Percentiles rank a stretch among this genome's conserved stretches.
These are phyloP conservation scores for Tauraco hartlaubi DNA, from an alignment of 2,797 vertebrate species.

Conservation along the genomic window DNA sequence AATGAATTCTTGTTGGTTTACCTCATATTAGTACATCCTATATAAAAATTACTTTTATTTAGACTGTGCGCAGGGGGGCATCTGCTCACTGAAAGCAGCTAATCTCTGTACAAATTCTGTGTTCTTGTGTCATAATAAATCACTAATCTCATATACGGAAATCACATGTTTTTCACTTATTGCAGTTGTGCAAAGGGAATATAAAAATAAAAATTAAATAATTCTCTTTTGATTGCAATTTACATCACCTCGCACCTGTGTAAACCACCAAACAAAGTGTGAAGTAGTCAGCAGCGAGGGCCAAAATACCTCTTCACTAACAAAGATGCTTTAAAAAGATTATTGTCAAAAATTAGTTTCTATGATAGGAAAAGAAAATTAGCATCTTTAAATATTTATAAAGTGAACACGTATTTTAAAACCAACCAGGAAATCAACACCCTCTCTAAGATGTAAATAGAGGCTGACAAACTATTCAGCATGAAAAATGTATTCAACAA, in stretches of 20 bases:
- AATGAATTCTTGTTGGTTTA: not conserved
- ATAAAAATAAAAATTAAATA: not conserved
- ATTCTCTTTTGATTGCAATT: not conserved
- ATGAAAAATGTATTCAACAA: conserved; percentile 36
- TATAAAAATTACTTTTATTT: not conserved
- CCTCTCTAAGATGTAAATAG: conserved; percentile 23
- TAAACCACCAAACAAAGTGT: conserved; percentile 42
- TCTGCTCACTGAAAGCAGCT: not conserved
- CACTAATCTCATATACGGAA: not conserved
- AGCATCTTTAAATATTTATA: conserved; percentile 54
- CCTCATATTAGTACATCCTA: not conserved
- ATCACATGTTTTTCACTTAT: not conserved
- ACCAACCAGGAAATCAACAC: conserved; percentile 7
- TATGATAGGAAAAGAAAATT: conserved; percentile 46
- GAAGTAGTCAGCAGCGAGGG: not conserved
- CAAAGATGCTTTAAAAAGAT: conserved; percentile 23
- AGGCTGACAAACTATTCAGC: not conserved
- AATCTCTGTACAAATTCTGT: not conserved
- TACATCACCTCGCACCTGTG: conserved; percentile 36
- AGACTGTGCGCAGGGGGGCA: not conserved
- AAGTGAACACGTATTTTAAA: not conserved
- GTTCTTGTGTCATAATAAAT: not conserved
- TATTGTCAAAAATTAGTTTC: conserved; percentile 20
- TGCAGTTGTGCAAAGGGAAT: not conserved
- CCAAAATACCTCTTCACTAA: conserved; percentile 1